phyloP scores from a whole-genome alignment of 2,113 vertebrate genomes.

The Myrmecophaga tridactyla region DNA sequence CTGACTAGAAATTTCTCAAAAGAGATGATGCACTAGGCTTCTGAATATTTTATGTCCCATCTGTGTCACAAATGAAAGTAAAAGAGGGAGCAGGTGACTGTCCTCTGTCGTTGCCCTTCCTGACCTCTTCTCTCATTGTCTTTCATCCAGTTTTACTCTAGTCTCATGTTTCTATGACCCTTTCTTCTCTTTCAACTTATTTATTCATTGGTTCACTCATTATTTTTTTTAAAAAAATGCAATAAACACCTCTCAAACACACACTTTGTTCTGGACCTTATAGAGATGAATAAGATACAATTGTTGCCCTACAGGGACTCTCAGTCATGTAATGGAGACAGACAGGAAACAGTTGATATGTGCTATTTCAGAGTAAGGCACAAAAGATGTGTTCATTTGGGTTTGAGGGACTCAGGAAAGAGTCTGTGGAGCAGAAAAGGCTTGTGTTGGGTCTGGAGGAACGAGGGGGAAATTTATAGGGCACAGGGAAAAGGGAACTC shows the following conservation, averaged over 20 bases:
- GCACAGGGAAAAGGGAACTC: not conserved
- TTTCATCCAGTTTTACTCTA: not conserved
- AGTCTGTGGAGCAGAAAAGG: not conserved
- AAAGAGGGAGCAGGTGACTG: not conserved
- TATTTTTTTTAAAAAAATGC: not conserved
- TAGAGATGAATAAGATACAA: not conserved
- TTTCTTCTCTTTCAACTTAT: constrained; percentile 14
- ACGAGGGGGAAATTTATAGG: not conserved
- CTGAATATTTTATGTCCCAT: constrained; percentile 72
- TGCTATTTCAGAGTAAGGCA: not conserved
- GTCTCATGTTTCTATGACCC: not conserved
- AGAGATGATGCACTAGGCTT: not conserved
- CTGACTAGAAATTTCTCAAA: constrained; percentile 49
- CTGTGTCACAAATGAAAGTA: constrained; percentile 31
- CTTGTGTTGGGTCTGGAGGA: not conserved
- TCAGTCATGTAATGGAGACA: not conserved
- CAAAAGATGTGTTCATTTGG: not conserved
- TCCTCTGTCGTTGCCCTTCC: not conserved
- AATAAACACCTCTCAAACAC: not conserved
- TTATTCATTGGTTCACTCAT: not conserved
- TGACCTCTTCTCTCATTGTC: not conserved
- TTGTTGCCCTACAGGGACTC: not conserved
- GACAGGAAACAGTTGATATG: not conserved
- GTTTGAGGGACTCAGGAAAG: not conserved
- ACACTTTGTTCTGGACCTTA: not conserved